Conservation (phyloP, 1,140 invertebrate genomes). For the Tetramorium parvispinum region DNA sequence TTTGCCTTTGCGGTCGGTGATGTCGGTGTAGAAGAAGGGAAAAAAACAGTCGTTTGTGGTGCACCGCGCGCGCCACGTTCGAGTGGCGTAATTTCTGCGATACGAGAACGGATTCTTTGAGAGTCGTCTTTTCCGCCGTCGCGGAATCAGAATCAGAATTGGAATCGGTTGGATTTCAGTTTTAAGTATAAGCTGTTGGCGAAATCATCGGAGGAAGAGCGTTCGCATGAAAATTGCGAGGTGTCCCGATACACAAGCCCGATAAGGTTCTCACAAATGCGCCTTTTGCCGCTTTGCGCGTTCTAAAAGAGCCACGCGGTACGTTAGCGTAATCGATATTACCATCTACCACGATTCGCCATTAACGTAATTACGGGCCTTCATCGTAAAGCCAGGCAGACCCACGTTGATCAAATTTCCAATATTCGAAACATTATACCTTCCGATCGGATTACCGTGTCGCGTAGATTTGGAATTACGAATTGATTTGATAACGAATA, state of each 20-base stretch:
- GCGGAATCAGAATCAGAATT: not conserved
- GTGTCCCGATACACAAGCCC: not conserved
- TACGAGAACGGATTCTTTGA: not conserved
- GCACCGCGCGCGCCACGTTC: not conserved
- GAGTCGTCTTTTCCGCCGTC: not conserved
- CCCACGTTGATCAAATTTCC: conserved; percentile 61
- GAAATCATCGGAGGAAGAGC: not conserved
- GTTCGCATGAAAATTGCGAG: not conserved
- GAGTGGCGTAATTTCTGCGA: conserved; percentile 23
- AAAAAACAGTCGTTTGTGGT: conserved; percentile 5
- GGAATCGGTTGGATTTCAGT: not conserved
- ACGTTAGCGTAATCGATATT: conserved; percentile 54
- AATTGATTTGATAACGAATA: conserved; percentile 61
- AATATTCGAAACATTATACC: conserved; percentile 64
- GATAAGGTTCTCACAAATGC: conserved; percentile 15
- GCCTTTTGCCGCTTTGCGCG: conserved; percentile 11
- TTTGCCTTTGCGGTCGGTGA: conserved; percentile 36
- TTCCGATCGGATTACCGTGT: conserved; percentile 62
- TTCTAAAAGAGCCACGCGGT: conserved; percentile 41
- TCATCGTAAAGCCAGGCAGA: conserved; percentile 57
- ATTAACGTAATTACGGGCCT: conserved; percentile 61
- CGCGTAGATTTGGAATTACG: conserved; percentile 61
- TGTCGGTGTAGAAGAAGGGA: not conserved
- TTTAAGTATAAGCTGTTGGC: not conserved
- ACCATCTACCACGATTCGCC: conserved; percentile 56